These are phyloP conservation scores for Neomicropteryx cornuta DNA, from an alignment of 1,140 invertebrate species.

Conservation along the genomic window DNA sequence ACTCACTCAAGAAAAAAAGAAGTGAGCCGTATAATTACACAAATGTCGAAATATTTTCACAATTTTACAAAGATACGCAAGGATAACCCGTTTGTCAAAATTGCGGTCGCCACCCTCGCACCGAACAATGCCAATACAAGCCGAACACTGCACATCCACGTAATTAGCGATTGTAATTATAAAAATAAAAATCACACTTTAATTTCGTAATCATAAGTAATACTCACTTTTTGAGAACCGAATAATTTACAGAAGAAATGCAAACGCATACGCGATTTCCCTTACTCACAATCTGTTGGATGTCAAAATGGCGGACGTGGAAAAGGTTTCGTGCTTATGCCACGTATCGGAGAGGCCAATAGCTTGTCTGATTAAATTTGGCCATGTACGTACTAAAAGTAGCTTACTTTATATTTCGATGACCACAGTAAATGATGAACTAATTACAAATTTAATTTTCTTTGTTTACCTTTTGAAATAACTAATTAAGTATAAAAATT, in stretches of 20 bases:
- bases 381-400: too few species aligned
- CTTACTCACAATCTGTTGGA: conserved; percentile 60
- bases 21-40: too few species aligned
- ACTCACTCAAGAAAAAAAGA: too few species aligned
- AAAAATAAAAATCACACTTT: conserved; percentile 1
- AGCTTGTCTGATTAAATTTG: too few species aligned
- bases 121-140: conserved; percentile 10
- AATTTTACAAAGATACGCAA: conserved; percentile 9
- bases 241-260: conserved; percentile 52
- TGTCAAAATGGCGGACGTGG: conserved; percentile 70
- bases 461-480: too few species aligned
- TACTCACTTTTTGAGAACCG: conserved; percentile 51
- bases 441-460: too few species aligned
- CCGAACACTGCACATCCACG: conserved; percentile 1
- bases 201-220: conserved; percentile 6
- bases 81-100: conserved; percentile 13
- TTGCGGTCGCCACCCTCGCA: conserved; percentile 15
- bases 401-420: too few species aligned
- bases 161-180: not conserved
- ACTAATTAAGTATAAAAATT: too few species aligned
- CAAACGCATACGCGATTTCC: conserved; percentile 56
- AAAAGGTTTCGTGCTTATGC: conserved; percentile 61
- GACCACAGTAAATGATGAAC: too few species aligned
- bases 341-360: too few species aligned
- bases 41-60: conserved; percentile 1